A percentile compares a stretch with the other conserved stretches of the same genome.
Conservation (phyloP, 2,888 invertebrate species). For the Syrista parreyssii region DNA sequence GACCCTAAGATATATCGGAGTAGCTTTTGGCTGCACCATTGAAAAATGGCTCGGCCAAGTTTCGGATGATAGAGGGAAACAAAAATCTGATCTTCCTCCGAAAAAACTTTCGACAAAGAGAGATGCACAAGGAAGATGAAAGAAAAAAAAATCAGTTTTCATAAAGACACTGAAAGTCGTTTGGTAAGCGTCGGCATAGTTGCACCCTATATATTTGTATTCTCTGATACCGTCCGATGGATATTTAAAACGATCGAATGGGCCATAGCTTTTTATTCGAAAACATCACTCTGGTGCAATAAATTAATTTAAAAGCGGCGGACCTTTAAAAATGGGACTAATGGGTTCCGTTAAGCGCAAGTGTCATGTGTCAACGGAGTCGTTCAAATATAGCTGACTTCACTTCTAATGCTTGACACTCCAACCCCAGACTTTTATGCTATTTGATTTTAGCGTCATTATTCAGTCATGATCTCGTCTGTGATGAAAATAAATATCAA, state of each 20-base stretch:
- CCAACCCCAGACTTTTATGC: neutral
- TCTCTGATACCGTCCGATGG: neutral
- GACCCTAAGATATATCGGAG: slow-evolving; percentile 53
- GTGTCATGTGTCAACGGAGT: neutral
- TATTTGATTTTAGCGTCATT: neutral
- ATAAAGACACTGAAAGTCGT: neutral
- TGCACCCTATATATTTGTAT: neutral
- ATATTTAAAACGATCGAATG: neutral
- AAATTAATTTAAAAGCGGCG: neutral
- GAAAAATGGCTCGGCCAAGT: slow-evolving; percentile 28
- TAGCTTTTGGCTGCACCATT: slow-evolving; percentile 53
- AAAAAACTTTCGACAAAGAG: neutral
- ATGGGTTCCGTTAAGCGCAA: neutral
- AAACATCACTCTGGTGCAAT: neutral
- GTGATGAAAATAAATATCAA: neutral
- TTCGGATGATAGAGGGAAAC: neutral
- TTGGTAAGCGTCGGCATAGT: neutral
- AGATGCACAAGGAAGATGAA: neutral
- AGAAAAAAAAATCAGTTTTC: neutral
- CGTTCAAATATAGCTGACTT: neutral
- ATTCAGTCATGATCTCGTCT: neutral
- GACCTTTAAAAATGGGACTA: neutral
- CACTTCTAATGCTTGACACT: neutral
- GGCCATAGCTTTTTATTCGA: neutral
- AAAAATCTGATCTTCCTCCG: neutral